phyloP scores from a whole-genome alignment of 2,888 invertebrate species.

The Horisme vitalbata region DNA sequence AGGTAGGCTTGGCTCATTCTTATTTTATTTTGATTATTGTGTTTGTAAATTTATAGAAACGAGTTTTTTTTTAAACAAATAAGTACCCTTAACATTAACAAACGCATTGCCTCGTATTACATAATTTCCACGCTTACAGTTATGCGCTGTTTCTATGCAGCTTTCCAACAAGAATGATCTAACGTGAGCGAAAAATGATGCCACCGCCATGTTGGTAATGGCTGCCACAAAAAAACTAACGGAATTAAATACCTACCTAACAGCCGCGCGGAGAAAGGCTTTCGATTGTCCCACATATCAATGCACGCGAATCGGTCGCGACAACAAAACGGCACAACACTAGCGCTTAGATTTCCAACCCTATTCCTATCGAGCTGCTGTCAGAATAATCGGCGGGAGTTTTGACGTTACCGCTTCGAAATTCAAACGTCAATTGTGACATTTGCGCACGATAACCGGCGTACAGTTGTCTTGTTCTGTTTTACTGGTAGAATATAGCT shows the following conservation, averaged over 20 bases:
- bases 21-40: too few relatives aligned
- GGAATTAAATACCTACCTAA: conserved; percentile 81
- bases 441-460: conserved; percentile 44
- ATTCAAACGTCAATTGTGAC: conserved; percentile 46
- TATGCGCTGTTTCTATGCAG: conserved; percentile 70
- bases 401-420: conserved; percentile 51
- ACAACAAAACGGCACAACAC: conserved; percentile 62
- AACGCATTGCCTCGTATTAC: conserved; percentile 59
- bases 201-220: conserved; percentile 78
- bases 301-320: conserved; percentile 71
- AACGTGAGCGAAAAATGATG: conserved; percentile 82
- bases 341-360: conserved; percentile 50
- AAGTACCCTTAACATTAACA: conserved; percentile 27
- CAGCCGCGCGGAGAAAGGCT: conserved; percentile 80
- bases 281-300: conserved; percentile 82
- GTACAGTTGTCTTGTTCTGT: conserved; percentile 51
- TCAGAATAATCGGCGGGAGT: conserved; percentile 58
- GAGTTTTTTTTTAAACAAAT: background rate
- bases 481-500: conserved; percentile 37
- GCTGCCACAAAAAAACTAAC: conserved; percentile 81
- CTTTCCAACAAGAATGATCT: conserved; percentile 79
- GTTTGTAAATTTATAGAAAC: too few relatives aligned
- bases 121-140: conserved; percentile 72
- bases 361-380: conserved; percentile 52
- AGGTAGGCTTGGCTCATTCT: too few relatives aligned